Percentiles rank a stretch among this genome's conserved stretches.
Evolutionary conservation across 2,113 vertebrate species (phyloP).

Genomic region (Phaethon lepturus): DNA sequence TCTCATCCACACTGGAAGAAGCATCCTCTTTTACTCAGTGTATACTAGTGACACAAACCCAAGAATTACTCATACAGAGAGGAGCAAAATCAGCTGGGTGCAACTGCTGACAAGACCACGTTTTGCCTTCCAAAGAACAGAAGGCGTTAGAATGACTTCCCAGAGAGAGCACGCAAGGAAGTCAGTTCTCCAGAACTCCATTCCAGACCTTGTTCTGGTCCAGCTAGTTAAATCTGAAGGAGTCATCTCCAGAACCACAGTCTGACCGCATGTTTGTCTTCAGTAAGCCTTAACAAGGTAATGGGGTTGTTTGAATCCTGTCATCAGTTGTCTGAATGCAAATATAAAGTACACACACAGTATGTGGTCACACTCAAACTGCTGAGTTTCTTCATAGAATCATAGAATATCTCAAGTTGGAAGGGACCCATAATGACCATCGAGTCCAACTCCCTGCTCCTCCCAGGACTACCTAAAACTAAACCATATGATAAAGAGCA

Average conservation of each 20-base stretch:
- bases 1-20: neutral
- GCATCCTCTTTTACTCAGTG: neutral
- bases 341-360: neutral
- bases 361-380: neutral
- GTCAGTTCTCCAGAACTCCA: neutral
- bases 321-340: neutral
- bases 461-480: neutral
- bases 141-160: neutral
- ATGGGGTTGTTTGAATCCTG: neutral
- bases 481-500: neutral
- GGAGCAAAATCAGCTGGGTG: neutral
- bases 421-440: neutral
- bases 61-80: neutral
- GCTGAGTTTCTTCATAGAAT: neutral
- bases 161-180: neutral
- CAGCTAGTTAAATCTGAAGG: neutral
- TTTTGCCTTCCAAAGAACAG: neutral
- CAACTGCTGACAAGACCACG: fast-evolving
- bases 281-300: neutral
- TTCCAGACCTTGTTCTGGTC: no score
- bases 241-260: neutral
- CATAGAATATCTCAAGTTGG: neutral
- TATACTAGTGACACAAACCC: neutral
- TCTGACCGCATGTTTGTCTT: neutral
- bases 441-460: neutral